A percentile compares a stretch with the other conserved stretches of the same genome.
phyloP scores from a whole-genome alignment of 1,140 invertebrate species.

The Drosophila quadrilineata region DNA sequence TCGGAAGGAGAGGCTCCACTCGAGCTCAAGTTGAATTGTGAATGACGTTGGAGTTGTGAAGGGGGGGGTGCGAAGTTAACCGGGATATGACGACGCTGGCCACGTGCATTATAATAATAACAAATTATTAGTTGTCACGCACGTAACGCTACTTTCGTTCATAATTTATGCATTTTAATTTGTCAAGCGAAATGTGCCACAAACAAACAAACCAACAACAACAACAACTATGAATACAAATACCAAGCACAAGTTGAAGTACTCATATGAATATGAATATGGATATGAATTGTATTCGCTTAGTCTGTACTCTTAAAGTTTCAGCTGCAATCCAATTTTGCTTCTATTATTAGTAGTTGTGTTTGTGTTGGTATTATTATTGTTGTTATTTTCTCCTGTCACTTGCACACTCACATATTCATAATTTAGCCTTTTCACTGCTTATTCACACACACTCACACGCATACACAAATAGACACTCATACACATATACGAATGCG shows the following conservation, averaged over 20 bases:
- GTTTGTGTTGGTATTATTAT: constrained; percentile 17
- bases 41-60: constrained; percentile 11
- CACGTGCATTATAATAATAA: constrained; percentile 78
- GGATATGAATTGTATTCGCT: constrained; percentile 20
- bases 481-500: constrained; percentile 14
- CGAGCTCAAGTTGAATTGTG: neutral
- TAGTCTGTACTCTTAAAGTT: constrained; percentile 13
- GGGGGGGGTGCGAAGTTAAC: too few relatives aligned
- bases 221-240: neutral
- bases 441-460: constrained; percentile 24
- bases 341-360: too few relatives aligned
- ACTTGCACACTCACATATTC: constrained; percentile 37
- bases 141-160: constrained; percentile 78
- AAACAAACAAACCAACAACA: neutral
- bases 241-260: neutral
- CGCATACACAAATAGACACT: constrained; percentile 17
- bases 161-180: constrained; percentile 81
- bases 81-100: constrained; percentile 30
- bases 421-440: constrained; percentile 56
- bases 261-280: constrained; percentile 9
- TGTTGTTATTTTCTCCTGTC: constrained; percentile 17
- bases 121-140: constrained; percentile 79
- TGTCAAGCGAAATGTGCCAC: constrained; percentile 60
- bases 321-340: constrained; percentile 15
- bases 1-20: too few relatives aligned